Evolutionary conservation across 2,888 invertebrate species (phyloP).

Genomic region (Leptogaster cylindrica): DNA sequence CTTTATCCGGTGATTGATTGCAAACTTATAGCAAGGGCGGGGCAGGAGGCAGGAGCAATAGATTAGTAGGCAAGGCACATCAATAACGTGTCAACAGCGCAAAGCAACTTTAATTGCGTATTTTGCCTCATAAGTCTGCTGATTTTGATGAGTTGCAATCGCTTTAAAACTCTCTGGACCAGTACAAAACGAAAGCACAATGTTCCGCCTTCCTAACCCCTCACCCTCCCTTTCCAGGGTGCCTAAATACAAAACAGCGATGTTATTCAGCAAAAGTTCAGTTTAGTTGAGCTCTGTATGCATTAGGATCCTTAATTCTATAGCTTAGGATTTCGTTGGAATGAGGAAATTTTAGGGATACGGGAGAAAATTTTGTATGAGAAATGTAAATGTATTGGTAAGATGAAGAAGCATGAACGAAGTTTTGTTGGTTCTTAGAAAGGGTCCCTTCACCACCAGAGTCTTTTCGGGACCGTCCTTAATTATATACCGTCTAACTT

Average conservation of each 20-base stretch:
- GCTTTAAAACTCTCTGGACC: constrained; percentile 3
- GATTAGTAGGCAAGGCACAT: neutral
- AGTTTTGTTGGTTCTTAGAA: too few relatives aligned
- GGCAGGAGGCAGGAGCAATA: neutral
- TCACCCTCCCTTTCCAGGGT: neutral
- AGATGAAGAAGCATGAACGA: too few relatives aligned
- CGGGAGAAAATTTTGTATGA: too few relatives aligned
- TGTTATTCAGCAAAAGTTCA: neutral
- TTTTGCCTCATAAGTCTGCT: neutral
- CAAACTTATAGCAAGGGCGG: neutral
- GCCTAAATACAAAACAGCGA: neutral
- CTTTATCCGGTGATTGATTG: constrained; percentile 23
- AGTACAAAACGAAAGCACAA: constrained; percentile 7
- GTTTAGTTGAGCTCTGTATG: neutral
- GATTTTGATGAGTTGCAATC: constrained; percentile 14
- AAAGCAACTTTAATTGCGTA: constrained; percentile 14
- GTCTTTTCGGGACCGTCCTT: neutral
- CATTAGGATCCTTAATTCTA: neutral
- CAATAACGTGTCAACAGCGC: constrained; percentile 16
- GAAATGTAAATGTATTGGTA: neutral
- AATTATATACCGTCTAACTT: constrained; percentile 11
- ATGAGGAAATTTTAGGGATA: neutral
- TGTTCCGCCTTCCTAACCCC: neutral
- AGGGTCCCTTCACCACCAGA: neutral
- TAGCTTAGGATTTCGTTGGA: neutral